Conservation (phyloP, 2,888 invertebrate genomes). For the Meganola albula region DNA sequence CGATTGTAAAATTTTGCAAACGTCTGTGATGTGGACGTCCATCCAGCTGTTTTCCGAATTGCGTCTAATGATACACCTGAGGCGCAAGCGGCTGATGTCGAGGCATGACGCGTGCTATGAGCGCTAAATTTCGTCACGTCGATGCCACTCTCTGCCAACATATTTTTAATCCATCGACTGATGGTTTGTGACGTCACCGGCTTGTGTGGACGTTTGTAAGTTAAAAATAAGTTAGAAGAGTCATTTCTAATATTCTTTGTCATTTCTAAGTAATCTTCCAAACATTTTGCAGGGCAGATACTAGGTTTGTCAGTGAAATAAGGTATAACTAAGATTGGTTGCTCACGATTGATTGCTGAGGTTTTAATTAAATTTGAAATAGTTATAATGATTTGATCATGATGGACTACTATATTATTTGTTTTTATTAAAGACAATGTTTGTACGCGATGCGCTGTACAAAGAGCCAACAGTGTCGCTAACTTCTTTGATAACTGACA, state of each 20-base stretch:
- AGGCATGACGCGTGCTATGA: conserved; percentile 22
- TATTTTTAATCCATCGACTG: conserved; percentile 17
- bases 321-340: conserved; percentile 18
- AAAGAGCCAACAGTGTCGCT: conserved; percentile 6
- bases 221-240: conserved; percentile 7
- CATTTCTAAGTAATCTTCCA: conserved; percentile 9
- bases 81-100: conserved; percentile 16
- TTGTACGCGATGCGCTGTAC: conserved; percentile 18
- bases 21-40: conserved; percentile 9
- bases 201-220: conserved; percentile 9
- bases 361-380: conserved; percentile 22
- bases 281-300: conserved; percentile 18
- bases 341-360: conserved; percentile 6
- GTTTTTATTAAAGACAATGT: conserved; percentile 20
- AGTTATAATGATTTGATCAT: conserved; percentile 7
- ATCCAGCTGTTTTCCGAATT: conserved; percentile 16
- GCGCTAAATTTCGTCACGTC: conserved; percentile 14
- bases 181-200: conserved; percentile 10
- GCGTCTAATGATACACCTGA: conserved; percentile 8
- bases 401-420: conserved; percentile 11
- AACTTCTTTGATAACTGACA: conserved; percentile 8
- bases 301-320: conserved; percentile 9
- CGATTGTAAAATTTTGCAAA: conserved; percentile 15
- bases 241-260: conserved; percentile 6
- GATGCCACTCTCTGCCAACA: conserved; percentile 8